Evolutionary conservation across 1,140 invertebrate genomes (phyloP).

Genomic region (Archegozetes longisetosus): DNA sequence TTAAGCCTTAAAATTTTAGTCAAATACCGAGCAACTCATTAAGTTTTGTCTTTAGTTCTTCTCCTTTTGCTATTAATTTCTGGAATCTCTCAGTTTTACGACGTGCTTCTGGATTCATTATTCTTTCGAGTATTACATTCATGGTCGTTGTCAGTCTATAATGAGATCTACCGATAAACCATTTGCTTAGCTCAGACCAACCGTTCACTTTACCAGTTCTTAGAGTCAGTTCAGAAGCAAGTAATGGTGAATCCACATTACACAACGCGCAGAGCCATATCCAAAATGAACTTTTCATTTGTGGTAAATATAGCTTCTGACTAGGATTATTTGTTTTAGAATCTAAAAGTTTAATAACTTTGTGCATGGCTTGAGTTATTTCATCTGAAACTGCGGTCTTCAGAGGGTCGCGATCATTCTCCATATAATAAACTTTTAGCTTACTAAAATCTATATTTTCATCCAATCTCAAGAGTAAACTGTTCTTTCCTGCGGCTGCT

Average conservation of each 20-base stretch:
- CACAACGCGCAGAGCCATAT: background rate
- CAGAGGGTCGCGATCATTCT: slow-evolving; percentile 51
- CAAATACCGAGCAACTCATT: slow-evolving; percentile 11
- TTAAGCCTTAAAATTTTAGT: background rate
- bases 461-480: slow-evolving; percentile 48
- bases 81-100: background rate
- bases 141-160: slow-evolving; percentile 6
- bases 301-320: slow-evolving; percentile 15
- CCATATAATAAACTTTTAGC: slow-evolving; percentile 65
- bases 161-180: background rate
- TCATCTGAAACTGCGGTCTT: slow-evolving; percentile 57
- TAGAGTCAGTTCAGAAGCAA: slow-evolving; percentile 1
- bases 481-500: slow-evolving; percentile 11
- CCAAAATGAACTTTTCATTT: slow-evolving; percentile 7
- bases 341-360: slow-evolving; percentile 44
- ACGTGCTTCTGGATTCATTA: background rate
- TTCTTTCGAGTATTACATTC: slow-evolving; percentile 11
- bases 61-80: background rate
- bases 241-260: background rate
- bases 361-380: slow-evolving; percentile 47
- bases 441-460: slow-evolving; percentile 46
- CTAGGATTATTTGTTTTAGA: slow-evolving; percentile 31
- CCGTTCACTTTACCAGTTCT: slow-evolving; percentile 9
- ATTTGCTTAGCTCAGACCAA: slow-evolving; percentile 3
- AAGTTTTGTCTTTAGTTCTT: slow-evolving; percentile 10